Conservation (phyloP, 2,888 invertebrate species). For the Trisateles emortualis region DNA sequence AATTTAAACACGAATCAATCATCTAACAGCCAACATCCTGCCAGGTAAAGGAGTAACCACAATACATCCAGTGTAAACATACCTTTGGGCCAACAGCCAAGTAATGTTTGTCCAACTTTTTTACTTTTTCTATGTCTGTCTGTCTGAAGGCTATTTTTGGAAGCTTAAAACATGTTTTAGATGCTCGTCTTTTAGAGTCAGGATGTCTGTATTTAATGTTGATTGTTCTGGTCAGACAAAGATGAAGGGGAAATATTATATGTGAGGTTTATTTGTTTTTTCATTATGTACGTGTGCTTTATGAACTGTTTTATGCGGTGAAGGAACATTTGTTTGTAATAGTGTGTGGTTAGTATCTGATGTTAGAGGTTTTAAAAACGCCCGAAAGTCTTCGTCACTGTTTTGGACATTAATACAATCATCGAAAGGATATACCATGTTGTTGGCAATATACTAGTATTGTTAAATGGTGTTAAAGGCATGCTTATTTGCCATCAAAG, state of each 20-base stretch:
- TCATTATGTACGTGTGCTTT: too few species aligned
- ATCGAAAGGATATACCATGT: too few species aligned
- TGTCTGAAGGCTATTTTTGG: conserved; percentile 55
- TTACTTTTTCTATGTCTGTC: conserved; percentile 59
- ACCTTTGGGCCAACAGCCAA: conserved; percentile 42
- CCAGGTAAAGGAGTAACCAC: conserved; percentile 11
- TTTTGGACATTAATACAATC: too few species aligned
- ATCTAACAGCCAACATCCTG: not conserved
- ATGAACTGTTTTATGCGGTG: too few species aligned
- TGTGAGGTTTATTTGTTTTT: too few species aligned
- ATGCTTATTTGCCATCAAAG: too few species aligned
- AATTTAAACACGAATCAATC: not conserved
- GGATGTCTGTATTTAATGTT: conserved; percentile 19
- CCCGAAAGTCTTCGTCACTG: too few species aligned
- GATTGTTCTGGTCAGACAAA: conserved; percentile 3
- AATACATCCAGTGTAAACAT: conserved; percentile 53
- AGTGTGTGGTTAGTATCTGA: too few species aligned
- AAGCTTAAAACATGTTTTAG: conserved; percentile 53
- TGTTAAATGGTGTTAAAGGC: too few species aligned
- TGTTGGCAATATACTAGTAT: too few species aligned
- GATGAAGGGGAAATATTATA: not conserved
- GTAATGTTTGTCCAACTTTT: conserved; percentile 59
- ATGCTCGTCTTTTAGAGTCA: conserved; percentile 34
- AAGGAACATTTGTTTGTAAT: too few species aligned
- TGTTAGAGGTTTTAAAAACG: too few species aligned